Evolutionary conservation across 2,888 invertebrate genomes (phyloP).

Genomic region (Zelleria hepariella): DNA sequence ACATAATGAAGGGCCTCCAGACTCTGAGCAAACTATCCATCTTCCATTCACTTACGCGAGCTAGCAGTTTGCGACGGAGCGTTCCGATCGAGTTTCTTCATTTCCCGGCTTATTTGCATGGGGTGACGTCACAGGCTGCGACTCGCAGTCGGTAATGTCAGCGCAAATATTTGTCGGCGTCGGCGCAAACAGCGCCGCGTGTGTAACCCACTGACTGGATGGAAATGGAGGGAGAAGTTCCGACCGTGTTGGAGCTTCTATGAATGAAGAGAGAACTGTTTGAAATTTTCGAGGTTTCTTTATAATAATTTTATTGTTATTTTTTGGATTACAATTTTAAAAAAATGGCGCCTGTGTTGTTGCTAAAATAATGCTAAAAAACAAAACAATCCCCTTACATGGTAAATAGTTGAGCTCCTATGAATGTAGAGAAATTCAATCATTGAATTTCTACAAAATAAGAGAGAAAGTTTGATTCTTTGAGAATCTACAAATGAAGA

Average conservation of each 20-base stretch:
- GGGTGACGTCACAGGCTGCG: background rate
- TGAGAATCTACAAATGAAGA: too few species aligned
- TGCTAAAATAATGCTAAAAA: too few species aligned
- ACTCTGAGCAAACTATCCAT: background rate
- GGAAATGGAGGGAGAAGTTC: background rate
- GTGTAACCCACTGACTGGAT: background rate
- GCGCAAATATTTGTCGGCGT: conserved; percentile 21
- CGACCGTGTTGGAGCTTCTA: background rate
- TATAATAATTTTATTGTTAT: too few species aligned
- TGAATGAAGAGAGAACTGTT: background rate
- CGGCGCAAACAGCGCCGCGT: conserved; percentile 6
- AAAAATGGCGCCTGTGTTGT: too few species aligned
- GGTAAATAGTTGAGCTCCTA: too few species aligned
- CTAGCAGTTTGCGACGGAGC: background rate
- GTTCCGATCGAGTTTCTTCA: background rate
- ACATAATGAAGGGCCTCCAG: too few species aligned
- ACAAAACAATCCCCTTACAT: too few species aligned
- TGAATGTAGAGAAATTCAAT: too few species aligned
- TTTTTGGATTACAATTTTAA: too few species aligned
- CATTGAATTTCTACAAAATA: too few species aligned
- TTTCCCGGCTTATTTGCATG: background rate
- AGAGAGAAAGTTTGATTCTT: too few species aligned
- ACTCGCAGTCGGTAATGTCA: conserved; percentile 13
- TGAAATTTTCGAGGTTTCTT: too few species aligned
- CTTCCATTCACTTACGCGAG: background rate